phyloP scores from a whole-genome alignment of 2,888 invertebrate species.

The Plagodis dolabraria region DNA sequence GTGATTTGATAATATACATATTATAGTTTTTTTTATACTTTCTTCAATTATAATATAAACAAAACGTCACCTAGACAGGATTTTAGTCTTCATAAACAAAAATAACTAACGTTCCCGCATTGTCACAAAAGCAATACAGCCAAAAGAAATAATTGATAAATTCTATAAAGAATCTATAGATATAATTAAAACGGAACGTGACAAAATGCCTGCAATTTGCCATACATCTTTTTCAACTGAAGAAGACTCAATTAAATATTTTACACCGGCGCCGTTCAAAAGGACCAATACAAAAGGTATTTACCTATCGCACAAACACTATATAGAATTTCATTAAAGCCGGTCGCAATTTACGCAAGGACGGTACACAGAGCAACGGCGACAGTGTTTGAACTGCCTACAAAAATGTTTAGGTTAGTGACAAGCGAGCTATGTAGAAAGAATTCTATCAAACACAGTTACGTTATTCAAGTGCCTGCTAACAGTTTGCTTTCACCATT shows the following conservation, averaged over 20 bases:
- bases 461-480: too few species aligned
- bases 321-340: constrained; percentile 45
- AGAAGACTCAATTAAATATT: constrained; percentile 27
- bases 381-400: not conserved
- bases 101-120: too few species aligned
- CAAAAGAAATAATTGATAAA: not conserved
- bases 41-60: too few species aligned
- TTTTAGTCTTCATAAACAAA: too few species aligned
- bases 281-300: constrained; percentile 28
- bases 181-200: constrained; percentile 11
- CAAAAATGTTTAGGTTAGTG: constrained; percentile 1
- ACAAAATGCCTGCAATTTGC: constrained; percentile 8
- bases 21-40: too few species aligned
- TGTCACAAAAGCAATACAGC: too few species aligned
- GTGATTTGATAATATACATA: too few species aligned
- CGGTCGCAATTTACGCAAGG: constrained; percentile 38
- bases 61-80: too few species aligned
- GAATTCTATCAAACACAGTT: too few species aligned
- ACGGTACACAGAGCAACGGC: constrained; percentile 15
- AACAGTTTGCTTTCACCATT: too few species aligned
- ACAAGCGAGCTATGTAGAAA: not conserved
- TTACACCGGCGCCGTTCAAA: constrained; percentile 21
- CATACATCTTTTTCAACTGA: constrained; percentile 10
- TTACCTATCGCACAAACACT: constrained; percentile 31
- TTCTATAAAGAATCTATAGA: not conserved